phyloP scores from a whole-genome alignment of 1,140 invertebrate species.

The Orussus abietinus region DNA sequence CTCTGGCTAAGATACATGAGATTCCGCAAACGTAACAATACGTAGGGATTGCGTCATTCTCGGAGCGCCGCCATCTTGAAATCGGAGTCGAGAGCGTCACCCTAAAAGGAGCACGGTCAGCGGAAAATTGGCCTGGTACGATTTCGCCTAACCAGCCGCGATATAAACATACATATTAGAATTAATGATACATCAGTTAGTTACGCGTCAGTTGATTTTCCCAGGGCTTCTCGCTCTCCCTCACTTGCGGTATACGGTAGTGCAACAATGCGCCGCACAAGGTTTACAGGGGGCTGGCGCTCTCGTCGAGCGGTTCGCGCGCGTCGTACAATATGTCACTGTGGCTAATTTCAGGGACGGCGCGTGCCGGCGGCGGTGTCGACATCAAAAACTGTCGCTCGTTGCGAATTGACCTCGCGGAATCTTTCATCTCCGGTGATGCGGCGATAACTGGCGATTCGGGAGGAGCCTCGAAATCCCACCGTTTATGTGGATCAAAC shows the following conservation, averaged over 20 bases:
- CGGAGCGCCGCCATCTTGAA: too few species aligned
- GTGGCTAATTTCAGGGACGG: slow-evolving; percentile 51
- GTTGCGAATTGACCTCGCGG: too few species aligned
- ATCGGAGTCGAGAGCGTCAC: too few species aligned
- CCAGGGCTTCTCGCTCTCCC: slow-evolving; percentile 38
- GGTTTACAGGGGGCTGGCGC: not conserved
- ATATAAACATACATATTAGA: slow-evolving; percentile 49
- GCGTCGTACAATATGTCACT: slow-evolving; percentile 47
- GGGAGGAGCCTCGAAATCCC: too few species aligned
- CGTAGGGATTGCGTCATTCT: too few species aligned
- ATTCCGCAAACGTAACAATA: too few species aligned
- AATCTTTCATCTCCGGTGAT: too few species aligned
- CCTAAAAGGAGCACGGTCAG: too few species aligned
- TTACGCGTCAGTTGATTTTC: slow-evolving; percentile 56
- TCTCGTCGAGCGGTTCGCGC: slow-evolving; percentile 3
- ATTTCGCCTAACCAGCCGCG: slow-evolving; percentile 28
- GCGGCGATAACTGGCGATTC: too few species aligned
- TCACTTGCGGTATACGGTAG: slow-evolving; percentile 9
- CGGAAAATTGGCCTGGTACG: slow-evolving; percentile 7
- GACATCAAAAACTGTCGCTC: not conserved
- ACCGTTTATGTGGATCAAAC: too few species aligned
- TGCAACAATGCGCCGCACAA: not conserved
- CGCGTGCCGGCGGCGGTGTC: not conserved
- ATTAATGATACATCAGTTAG: slow-evolving; percentile 54
- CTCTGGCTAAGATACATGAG: too few species aligned